Evolutionary conservation across 2,888 invertebrate species (phyloP), one percentile per base, ranked within the genome.

Genomic region (Amphipoea oculea): DNA sequence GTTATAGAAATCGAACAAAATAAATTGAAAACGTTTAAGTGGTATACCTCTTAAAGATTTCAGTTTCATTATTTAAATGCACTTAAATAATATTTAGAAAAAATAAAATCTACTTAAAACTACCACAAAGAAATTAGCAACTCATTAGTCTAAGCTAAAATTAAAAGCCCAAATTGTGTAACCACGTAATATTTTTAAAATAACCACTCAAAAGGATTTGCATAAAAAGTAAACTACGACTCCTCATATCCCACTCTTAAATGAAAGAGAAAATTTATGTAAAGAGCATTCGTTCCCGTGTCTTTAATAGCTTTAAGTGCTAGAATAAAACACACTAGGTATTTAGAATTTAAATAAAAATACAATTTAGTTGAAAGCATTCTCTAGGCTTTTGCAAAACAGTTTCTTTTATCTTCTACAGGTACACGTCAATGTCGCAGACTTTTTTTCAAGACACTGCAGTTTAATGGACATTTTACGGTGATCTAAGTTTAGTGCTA

Each of bases 321-420:
- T 87, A 81, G 85, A 89, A 85, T 89, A 89, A 89, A 88, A 89
- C 86, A 85, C 85, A 88, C 89, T 83, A 82, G 87, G 86, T 88
- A 87, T 89, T 89, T 84, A 84, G 84, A 89, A 89, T 89, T 89
- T 89, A 89, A 89, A 87, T 89, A 88, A 89, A 89, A 89, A 88
- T 88, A 88, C 89, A 89, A 89, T 89, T 87, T 84, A 81, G 84
- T 87, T 89, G 86, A 89, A 88, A 89, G 89, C 83, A 79, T 86
- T 82, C 62, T 71, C 84, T 78, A 84, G 78, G 68, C 76, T 74
- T 67, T 65, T 75, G 66, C 66, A 70, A 65, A 75, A 23, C 77
- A 73, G 87, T 86, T 81, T 78, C 48, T 86, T 80, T 77, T 83
- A 74, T 78, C 63, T 80, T 65, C 65, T 79, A 66, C 80, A 87